These are phyloP conservation scores for Stichodactyla helianthus DNA, from an alignment of 64 coral and sea anemone species.

Conservation along the genomic window DNA sequence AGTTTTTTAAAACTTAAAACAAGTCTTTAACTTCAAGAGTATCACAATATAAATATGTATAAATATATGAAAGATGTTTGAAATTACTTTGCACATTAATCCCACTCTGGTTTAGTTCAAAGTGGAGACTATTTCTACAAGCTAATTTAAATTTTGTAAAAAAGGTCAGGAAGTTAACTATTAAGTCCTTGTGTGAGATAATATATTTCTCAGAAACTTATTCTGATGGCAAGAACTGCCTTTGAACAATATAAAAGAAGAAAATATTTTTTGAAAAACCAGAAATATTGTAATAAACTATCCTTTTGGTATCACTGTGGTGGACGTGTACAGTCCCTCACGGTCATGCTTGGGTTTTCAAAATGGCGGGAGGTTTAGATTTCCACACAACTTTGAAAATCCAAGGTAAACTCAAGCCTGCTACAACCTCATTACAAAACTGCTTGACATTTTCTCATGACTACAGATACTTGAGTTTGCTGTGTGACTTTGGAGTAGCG, in stretches of 20 bases:
- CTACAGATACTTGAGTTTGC: constrained; percentile 57
- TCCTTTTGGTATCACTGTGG: neutral
- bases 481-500: constrained; percentile 79
- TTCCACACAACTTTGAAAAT: neutral
- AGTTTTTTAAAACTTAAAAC: neutral
- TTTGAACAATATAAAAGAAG: neutral
- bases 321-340: neutral
- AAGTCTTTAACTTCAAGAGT: neutral
- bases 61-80: too few relatives aligned
- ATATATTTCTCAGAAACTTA: too few relatives aligned
- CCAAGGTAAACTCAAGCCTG: constrained; percentile 31
- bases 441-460: constrained; percentile 53
- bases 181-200: too few relatives aligned
- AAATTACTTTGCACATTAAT: too few relatives aligned
- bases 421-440: constrained; percentile 72
- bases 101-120: too few relatives aligned
- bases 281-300: too few relatives aligned
- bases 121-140: too few relatives aligned
- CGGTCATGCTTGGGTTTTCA: constrained; percentile 17
- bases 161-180: too few relatives aligned
- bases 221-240: neutral
- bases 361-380: constrained; percentile 69
- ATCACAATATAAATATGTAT: neutral
- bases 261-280: too few relatives aligned
- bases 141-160: too few relatives aligned